Conservation (phyloP, 2,888 invertebrate genomes). For the Synanthedon myopaeformis region DNA sequence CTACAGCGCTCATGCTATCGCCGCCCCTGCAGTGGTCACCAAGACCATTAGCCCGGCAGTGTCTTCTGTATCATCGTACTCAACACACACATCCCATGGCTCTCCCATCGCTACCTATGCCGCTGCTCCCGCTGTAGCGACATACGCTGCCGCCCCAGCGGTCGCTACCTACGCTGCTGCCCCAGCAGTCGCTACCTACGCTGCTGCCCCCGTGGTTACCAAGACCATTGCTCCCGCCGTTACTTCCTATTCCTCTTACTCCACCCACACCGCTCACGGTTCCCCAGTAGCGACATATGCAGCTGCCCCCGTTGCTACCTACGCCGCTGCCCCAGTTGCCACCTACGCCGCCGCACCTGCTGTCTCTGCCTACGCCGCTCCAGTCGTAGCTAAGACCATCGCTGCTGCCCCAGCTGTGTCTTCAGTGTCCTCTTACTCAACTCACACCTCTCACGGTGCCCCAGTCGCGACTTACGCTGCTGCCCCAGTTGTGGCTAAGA, state of each 20-base stretch:
- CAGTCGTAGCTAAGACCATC: slow-evolving; percentile 46
- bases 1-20: slow-evolving; percentile 53
- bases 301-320: slow-evolving; percentile 47
- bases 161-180: slow-evolving; percentile 26
- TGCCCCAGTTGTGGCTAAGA: slow-evolving; percentile 22
- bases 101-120: slow-evolving; percentile 24
- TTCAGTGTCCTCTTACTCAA: slow-evolving; percentile 31
- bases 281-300: slow-evolving; percentile 38
- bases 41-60: slow-evolving; percentile 7
- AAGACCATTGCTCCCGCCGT: slow-evolving; percentile 14
- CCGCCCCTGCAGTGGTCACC: slow-evolving; percentile 32
- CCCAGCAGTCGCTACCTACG: slow-evolving; percentile 23
- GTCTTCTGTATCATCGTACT: slow-evolving; percentile 6
- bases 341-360: slow-evolving; percentile 5
- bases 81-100: slow-evolving; percentile 7
- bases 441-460: slow-evolving; percentile 19
- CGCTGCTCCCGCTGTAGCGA: slow-evolving; percentile 21
- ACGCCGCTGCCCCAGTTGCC: slow-evolving; percentile 10
- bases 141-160: slow-evolving; percentile 11
- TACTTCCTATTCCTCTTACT: slow-evolving; percentile 29
- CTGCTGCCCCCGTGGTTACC: slow-evolving; percentile 14
- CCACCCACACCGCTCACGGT: slow-evolving; percentile 34
- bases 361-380: slow-evolving; percentile 23
- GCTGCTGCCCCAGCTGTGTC: slow-evolving; percentile 45
- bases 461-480: slow-evolving; percentile 25